Evolutionary conservation across 2,888 invertebrate species (phyloP), one percentile per base, ranked within the genome.

Genomic region (Limnephilus lunatus): DNA sequence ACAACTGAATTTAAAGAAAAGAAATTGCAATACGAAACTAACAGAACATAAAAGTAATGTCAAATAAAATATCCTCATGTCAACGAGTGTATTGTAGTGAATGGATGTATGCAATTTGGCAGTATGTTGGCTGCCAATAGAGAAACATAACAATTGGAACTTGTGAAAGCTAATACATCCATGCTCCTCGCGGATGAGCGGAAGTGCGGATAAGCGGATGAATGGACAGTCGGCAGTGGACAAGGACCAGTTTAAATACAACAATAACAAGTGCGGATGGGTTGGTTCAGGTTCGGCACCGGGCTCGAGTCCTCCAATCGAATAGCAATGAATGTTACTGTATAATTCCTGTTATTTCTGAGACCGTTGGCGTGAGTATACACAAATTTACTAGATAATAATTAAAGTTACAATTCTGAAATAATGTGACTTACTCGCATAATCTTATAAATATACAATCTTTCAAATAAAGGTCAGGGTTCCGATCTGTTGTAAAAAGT

Each of bases 381-480:
- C 91, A 92, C 92, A 92, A 92, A 87, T 92, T 91, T 68, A 91
- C 92, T 92, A 92, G 89, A 39, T 89, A 91, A 87, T 92, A 68
- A 86, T 91, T 90, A 91, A 92, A 85, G 44, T 90, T 92, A 91
- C 82, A 85, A 85, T 81, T 88, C 68, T 44, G 91, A 91, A 92
- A 91, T 83, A 91, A 81, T 68, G 92, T 91, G 92, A 92, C 92
- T 92, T 91, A 91, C 48, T 90, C 89, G 87, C 91, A 87, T 90
- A 91, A 90, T 48, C 92, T 90, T 92, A 91, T 48, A 92, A 91
- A 90, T 92, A 92, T 90, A 92, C 90, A 90, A 88, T 88, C 48
- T 90, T 80, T 48, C n/a, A 35, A 91, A 85, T 88, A 25, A 31
- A 87, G 82, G 80, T 53, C 82, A 39, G n/a, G 44, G 90, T 82